Base-by-base conservation (phyloP, 2,797 vertebrate species). In the Melanogrammus aeglefinus region DNA sequence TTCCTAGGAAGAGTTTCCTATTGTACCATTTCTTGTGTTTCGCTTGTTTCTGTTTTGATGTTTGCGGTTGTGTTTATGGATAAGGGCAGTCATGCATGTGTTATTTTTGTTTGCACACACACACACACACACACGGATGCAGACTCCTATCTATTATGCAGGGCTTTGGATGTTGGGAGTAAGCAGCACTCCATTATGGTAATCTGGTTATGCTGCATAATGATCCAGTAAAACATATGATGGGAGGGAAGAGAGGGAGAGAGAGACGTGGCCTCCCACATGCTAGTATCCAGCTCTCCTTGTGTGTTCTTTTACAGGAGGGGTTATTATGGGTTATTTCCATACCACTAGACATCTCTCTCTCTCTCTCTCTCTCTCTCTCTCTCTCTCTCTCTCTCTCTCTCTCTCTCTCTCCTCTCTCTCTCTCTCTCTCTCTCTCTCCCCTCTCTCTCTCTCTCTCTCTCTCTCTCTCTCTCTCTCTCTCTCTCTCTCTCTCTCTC, bases 381-480 rank as follows among this genome's bases (percentile, higher is more conserved):
- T 6, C 76, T 78, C 75, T 24, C 51, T n/a, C 72, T 35, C 75
- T 8, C 29, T 74, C 57, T 76, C 72, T 80, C 73, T 18, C 73
- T 29, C 47, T 21, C 39, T 36, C 10, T 77, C 82, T 77, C 76
- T 78, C 75, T 29, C 51, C 75, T 29, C 51, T 21, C 74, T 39
- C 73, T 6, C 29, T 69, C 41, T 74, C 72, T 81, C 73, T 80
- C 72, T 18, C 73, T n/a, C 39, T 18, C 33, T 33, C n/a, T 76
- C 82, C 77, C 81, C 77, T 89, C 76, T 83, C 76, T 83, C 81
- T 82, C 81, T 74, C 72, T 35, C 76, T 47, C 76, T 80, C 24
- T 66, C 27, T 35, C 72, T 18, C 73, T 27, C 35, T 18, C 33
- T 33, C n/a, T 77, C 82, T 80, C 72, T 18, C 73, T 27, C 39